Evolutionary conservation across 1,140 invertebrate genomes (phyloP).

Genomic region (Hetaerina americana): DNA sequence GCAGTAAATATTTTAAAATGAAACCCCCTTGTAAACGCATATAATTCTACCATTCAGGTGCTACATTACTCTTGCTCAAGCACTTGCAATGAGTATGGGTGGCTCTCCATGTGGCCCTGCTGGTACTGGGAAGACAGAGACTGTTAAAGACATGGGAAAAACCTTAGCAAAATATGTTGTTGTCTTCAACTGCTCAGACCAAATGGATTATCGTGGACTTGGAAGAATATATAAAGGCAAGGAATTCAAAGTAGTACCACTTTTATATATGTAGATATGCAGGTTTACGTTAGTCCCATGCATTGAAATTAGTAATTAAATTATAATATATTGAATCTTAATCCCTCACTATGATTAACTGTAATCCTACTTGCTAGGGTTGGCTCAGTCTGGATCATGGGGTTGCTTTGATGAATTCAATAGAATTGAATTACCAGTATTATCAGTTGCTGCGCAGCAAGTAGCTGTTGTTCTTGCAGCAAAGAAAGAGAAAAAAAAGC

Average conservation of each 20-base stretch:
- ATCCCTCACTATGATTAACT: background rate
- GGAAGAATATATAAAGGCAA: slow-evolving; percentile 75
- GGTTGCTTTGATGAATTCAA: slow-evolving; percentile 97
- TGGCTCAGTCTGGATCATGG: slow-evolving; percentile 92
- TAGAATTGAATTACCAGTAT: slow-evolving; percentile 84
- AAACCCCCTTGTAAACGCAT: too few species aligned
- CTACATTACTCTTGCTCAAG: slow-evolving; percentile 93
- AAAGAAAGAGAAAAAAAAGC: slow-evolving; percentile 81
- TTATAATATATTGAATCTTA: background rate
- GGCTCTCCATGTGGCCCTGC: slow-evolving; percentile 90
- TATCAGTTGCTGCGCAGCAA: slow-evolving; percentile 87
- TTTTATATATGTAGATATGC: too few species aligned
- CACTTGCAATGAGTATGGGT: slow-evolving; percentile 91
- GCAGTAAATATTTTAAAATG: too few species aligned
- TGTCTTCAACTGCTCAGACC: slow-evolving; percentile 96
- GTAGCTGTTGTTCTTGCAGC: slow-evolving; percentile 83
- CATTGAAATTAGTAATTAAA: background rate
- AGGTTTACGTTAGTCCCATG: too few species aligned
- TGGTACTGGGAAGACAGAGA: slow-evolving; percentile 94
- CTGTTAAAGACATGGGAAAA: slow-evolving; percentile 95
- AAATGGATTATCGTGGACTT: slow-evolving; percentile 92
- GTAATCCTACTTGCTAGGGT: slow-evolving; percentile 36
- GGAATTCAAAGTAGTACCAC: slow-evolving; percentile 25
- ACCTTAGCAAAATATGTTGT: slow-evolving; percentile 95
- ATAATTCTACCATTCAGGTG: slow-evolving; percentile 50